Conservation (phyloP, 1,140 invertebrate species). For the Conus ventricosus region DNA sequence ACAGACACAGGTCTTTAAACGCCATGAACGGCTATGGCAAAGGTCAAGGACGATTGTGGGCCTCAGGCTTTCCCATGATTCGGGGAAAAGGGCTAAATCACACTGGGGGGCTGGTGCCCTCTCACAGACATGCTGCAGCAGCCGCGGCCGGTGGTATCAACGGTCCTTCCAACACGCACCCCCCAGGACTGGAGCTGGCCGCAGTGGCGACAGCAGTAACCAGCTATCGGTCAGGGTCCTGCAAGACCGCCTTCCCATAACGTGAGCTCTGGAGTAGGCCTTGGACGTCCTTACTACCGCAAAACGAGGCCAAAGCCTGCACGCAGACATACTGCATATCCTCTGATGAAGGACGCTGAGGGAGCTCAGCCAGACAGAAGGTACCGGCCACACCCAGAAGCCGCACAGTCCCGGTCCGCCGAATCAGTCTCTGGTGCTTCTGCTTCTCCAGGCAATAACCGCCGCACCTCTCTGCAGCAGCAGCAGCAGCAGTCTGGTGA, state of each 20-base stretch:
- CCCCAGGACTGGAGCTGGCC: not conserved
- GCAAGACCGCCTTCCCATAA: not conserved
- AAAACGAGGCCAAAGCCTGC: not conserved
- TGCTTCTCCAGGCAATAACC: not conserved
- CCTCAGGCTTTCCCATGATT: not conserved
- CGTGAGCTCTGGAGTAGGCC: not conserved
- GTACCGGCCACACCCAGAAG: not conserved
- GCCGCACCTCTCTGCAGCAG: not conserved
- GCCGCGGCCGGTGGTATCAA: not conserved
- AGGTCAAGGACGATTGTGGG: not conserved
- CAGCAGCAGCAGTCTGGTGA: not conserved
- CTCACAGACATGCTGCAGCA: not conserved
- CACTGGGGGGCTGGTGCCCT: not conserved
- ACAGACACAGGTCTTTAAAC: not conserved
- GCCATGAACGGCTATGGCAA: not conserved
- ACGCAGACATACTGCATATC: not conserved
- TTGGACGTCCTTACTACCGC: not conserved
- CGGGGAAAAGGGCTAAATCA: not conserved
- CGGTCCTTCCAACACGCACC: not conserved
- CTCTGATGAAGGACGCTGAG: not conserved
- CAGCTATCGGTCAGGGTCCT: not conserved
- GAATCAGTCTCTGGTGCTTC: not conserved
- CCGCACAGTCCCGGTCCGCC: no score
- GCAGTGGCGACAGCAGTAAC: not conserved
- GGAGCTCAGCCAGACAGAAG: not conserved